phyloP scores from a whole-genome alignment of 2,888 invertebrate genomes.

The Steinernema hermaphroditum region DNA sequence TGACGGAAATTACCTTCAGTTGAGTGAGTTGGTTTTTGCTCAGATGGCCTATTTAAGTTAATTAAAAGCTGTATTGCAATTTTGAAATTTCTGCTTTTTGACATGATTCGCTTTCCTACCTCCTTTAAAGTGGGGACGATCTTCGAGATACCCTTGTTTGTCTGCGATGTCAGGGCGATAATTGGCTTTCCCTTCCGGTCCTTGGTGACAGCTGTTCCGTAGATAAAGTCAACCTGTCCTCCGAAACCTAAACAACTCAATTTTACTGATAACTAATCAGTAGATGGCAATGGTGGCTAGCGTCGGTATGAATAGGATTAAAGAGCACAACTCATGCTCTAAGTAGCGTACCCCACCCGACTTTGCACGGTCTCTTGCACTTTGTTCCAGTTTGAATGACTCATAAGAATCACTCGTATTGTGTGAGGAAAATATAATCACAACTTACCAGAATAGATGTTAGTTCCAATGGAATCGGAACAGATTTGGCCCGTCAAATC shows the following conservation, averaged over 20 bases:
- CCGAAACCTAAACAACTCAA: slow-evolving; percentile 75
- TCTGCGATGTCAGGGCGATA: slow-evolving; percentile 82
- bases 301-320: too few species aligned
- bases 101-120: slow-evolving; percentile 66
- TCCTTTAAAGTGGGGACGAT: slow-evolving; percentile 80
- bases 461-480: slow-evolving; percentile 86
- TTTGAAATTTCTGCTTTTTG: background rate
- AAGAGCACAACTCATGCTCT: too few species aligned
- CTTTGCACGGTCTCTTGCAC: too few species aligned
- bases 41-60: too few species aligned
- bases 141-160: slow-evolving; percentile 79
- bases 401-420: too few species aligned
- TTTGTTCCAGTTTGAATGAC: too few species aligned
- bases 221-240: slow-evolving; percentile 88
- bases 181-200: slow-evolving; percentile 88
- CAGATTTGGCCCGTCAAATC: slow-evolving; percentile 91
- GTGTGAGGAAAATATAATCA: too few species aligned
- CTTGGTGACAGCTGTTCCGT: slow-evolving; percentile 82
- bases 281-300: too few species aligned
- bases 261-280: too few species aligned
- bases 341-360: too few species aligned
- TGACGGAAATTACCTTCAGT: too few species aligned
- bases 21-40: too few species aligned
- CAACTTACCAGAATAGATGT: slow-evolving; percentile 74
- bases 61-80: background rate